These are phyloP conservation scores for Philotrypesis tridentata DNA, from an alignment of 1,140 invertebrate species.

Conservation along the genomic window DNA sequence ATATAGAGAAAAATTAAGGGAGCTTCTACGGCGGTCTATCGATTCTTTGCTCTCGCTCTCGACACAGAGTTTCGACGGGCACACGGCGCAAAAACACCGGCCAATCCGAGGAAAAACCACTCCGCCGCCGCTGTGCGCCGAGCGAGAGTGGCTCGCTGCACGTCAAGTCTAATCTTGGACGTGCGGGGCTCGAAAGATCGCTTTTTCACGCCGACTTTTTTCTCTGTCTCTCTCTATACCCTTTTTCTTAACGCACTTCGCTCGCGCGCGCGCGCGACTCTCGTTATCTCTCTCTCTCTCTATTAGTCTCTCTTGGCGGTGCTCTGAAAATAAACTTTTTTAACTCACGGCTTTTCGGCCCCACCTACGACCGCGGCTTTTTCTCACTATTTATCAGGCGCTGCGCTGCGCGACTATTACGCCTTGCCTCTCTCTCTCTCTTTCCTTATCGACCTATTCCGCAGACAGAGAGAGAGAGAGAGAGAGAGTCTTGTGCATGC, in stretches of 20 bases:
- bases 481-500: too few relatives aligned
- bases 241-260: too few relatives aligned
- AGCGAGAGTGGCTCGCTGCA: neutral
- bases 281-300: too few relatives aligned
- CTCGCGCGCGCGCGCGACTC: too few relatives aligned
- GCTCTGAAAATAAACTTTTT: constrained; percentile 54
- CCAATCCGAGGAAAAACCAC: neutral
- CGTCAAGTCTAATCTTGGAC: constrained; percentile 48
- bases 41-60: constrained; percentile 26
- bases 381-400: neutral
- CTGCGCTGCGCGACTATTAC: neutral
- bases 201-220: constrained; percentile 1
- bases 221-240: too few relatives aligned
- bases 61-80: neutral
- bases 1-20: neutral
- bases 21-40: constrained; percentile 10
- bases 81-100: neutral
- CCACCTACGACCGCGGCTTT: neutral
- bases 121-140: too few relatives aligned
- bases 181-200: too few relatives aligned
- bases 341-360: constrained; percentile 39
- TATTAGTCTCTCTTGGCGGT: constrained; percentile 25
- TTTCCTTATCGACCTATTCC: neutral
- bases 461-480: too few relatives aligned
- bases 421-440: too few relatives aligned